Evolutionary conservation across 2,888 invertebrate species (phyloP).

Genomic region (Drosophila siamana): DNA sequence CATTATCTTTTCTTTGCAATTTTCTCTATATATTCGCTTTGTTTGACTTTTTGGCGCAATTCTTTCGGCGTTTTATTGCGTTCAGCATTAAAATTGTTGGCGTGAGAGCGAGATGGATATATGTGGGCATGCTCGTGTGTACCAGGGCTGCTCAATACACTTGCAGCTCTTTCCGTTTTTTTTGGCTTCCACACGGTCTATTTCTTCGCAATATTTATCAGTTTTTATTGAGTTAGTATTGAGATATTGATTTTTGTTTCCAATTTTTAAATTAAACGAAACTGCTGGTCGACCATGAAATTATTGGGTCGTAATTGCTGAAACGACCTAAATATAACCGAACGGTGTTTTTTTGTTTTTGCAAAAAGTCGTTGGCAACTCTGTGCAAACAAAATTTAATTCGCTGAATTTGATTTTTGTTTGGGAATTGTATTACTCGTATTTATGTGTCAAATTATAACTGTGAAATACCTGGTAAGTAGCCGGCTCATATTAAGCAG

Average conservation of each 20-base stretch:
- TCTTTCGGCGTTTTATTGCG: conserved; percentile 54
- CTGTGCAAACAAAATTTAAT: conserved; percentile 22
- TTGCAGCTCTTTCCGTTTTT: conserved; percentile 8
- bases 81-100: conserved; percentile 28
- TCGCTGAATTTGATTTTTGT: conserved; percentile 2
- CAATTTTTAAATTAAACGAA: no score
- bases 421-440: background rate
- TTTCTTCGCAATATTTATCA: background rate
- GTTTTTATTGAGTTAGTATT: background rate
- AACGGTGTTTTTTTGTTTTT: background rate
- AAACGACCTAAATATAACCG: conserved; percentile 27
- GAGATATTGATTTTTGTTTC: background rate
- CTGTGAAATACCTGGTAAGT: conserved; percentile 15
- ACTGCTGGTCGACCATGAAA: no score
- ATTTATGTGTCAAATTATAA: background rate
- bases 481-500: background rate
- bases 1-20: conserved; percentile 16
- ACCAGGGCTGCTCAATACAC: conserved; percentile 14
- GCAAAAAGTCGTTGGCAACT: conserved; percentile 21
- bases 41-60: conserved; percentile 81
- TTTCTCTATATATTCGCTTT: conserved; percentile 49
- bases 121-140: conserved; percentile 8
- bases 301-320: background rate
- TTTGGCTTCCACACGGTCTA: background rate
- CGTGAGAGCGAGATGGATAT: conserved; percentile 50